Evolutionary conservation across 2,797 vertebrate species (phyloP).

Genomic region (Tenualosa thibaudeaui): DNA sequence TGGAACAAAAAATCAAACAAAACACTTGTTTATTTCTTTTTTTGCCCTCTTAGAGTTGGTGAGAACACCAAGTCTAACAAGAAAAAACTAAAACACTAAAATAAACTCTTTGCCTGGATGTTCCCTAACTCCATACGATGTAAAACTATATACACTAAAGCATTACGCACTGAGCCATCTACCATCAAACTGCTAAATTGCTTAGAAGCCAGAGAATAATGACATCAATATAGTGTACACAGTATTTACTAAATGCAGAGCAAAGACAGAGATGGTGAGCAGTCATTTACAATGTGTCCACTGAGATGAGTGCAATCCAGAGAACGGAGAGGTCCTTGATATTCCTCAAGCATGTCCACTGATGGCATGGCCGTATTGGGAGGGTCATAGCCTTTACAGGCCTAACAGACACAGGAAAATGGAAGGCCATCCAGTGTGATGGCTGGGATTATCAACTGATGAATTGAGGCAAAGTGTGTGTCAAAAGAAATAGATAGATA

Average conservation of each 20-base stretch:
- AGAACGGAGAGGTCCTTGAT: background rate
- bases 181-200: background rate
- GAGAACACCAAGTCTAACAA: background rate
- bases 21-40: background rate
- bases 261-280: background rate
- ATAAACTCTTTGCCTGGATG: background rate
- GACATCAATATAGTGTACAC: background rate
- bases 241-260: background rate
- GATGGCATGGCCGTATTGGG: background rate
- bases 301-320: background rate
- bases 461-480: background rate
- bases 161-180: background rate
- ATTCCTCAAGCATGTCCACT: background rate
- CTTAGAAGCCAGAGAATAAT: background rate
- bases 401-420: background rate
- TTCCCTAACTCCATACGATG: background rate
- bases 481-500: background rate
- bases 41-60: background rate
- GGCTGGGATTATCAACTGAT: background rate
- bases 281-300: background rate
- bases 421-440: background rate
- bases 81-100: conserved; percentile 7
- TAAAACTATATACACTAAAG: conserved; percentile 2
- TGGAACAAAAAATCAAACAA: background rate
- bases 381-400: background rate